These are phyloP conservation scores for Micromussa lordhowensis DNA, from an alignment of 92 coral and sea anemone species.

Conservation along the genomic window DNA sequence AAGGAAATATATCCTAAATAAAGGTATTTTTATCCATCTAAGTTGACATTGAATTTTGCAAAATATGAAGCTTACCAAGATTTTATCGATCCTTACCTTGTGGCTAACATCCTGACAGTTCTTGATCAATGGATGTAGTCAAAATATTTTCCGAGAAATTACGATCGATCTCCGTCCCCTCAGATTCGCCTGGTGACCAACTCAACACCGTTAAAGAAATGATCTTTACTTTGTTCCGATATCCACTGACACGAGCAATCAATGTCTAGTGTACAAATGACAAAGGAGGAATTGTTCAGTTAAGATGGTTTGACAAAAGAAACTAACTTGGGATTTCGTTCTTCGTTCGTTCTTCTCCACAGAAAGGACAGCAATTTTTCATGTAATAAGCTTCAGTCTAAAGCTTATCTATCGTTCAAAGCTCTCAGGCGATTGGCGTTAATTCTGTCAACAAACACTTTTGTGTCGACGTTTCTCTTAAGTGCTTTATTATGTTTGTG, in stretches of 20 bases:
- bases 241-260: background rate
- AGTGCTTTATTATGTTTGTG: slow-evolving; percentile 25
- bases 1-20: background rate
- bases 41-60: background rate
- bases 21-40: background rate
- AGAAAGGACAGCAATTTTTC: background rate
- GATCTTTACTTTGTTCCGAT: background rate
- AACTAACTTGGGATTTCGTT: background rate
- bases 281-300: background rate
- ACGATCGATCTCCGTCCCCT: background rate
- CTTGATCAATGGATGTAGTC: background rate
- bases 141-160: background rate
- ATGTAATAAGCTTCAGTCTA: background rate
- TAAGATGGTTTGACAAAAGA: background rate
- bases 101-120: background rate
- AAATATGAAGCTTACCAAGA: background rate
- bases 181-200: background rate
- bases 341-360: background rate
- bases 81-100: slow-evolving; percentile 11
- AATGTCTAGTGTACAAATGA: background rate
- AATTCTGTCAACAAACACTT: slow-evolving; percentile 17
- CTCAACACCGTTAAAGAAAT: background rate
- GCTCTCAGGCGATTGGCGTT: background rate
- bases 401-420: background rate
- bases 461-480: slow-evolving; percentile 4